Percentiles rank a stretch among this genome's conserved stretches.
phyloP scores from a whole-genome alignment of 2,888 invertebrate genomes.

The Leuctra nigra region DNA sequence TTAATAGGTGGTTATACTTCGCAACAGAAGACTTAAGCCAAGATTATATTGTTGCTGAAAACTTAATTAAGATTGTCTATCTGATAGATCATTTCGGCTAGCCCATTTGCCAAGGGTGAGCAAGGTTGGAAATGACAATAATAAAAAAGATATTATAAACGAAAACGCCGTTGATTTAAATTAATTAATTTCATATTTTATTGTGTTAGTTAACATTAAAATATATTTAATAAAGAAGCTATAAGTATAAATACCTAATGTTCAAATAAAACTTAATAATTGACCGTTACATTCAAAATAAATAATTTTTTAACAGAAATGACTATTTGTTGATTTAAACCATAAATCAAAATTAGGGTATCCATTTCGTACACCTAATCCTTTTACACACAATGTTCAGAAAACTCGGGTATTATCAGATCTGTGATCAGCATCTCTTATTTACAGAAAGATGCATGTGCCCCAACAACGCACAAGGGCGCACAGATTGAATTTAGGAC shows the following conservation, averaged over 20 bases:
- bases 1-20: too few relatives aligned
- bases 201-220: background rate
- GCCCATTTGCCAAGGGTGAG: background rate
- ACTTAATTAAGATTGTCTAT: background rate
- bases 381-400: too few relatives aligned
- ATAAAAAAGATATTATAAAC: background rate
- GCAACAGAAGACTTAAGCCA: too few relatives aligned
- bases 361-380: too few relatives aligned
- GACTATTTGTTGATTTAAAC: too few relatives aligned
- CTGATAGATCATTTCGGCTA: background rate
- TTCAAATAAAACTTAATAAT: background rate
- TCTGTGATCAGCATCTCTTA: too few relatives aligned
- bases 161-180: background rate
- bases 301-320: slow-evolving; percentile 6
- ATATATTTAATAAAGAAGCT: background rate
- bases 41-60: background rate
- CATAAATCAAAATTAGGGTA: too few relatives aligned
- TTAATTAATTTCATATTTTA: background rate
- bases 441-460: too few relatives aligned
- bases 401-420: too few relatives aligned
- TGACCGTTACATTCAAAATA: slow-evolving; percentile 11
- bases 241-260: background rate
- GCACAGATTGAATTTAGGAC: too few relatives aligned
- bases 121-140: slow-evolving; percentile 8
- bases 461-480: too few relatives aligned